These are phyloP conservation scores for Phalacrocorax pelagicus DNA, from an alignment of 2,113 vertebrate species.

Conservation along the genomic window DNA sequence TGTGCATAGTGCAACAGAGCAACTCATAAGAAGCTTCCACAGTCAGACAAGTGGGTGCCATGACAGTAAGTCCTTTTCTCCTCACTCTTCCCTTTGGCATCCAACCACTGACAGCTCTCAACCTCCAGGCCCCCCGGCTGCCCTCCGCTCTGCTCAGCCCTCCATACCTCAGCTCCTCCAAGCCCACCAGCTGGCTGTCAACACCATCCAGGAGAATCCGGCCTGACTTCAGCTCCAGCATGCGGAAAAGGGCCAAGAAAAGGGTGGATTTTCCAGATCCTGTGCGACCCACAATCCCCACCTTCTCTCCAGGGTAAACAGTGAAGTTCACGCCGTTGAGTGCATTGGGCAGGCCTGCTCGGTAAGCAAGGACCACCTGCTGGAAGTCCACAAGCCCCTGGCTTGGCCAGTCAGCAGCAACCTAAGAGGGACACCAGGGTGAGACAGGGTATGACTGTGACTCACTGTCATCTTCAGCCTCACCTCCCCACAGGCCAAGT, in stretches of 20 bases:
- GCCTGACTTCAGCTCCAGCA: conserved; percentile 89
- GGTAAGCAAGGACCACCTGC: conserved; percentile 82
- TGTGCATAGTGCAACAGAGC: background rate
- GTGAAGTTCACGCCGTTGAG: conserved; percentile 85
- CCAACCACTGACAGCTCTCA: background rate
- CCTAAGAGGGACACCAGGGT: conserved; percentile 57
- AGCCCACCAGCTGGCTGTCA: conserved; percentile 79
- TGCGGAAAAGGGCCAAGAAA: conserved; percentile 90
- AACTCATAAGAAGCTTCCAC: background rate
- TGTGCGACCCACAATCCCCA: conserved; percentile 93
- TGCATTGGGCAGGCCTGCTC: conserved; percentile 86
- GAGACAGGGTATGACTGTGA: background rate
- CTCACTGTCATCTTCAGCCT: background rate
- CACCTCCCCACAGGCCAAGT: background rate
- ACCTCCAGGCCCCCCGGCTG: background rate
- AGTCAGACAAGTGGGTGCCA: background rate
- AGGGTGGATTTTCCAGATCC: conserved; percentile 96
- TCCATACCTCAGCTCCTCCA: conserved; percentile 84
- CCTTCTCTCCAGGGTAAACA: conserved; percentile 86
- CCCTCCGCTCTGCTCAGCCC: background rate
- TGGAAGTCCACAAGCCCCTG: conserved; percentile 85
- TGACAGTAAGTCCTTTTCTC: background rate
- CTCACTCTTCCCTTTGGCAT: background rate
- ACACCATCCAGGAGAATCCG: conserved; percentile 86
- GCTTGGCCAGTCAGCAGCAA: conserved; percentile 82